phyloP scores from a whole-genome alignment of 2,797 vertebrate species.

The Meriones psammophilus region DNA sequence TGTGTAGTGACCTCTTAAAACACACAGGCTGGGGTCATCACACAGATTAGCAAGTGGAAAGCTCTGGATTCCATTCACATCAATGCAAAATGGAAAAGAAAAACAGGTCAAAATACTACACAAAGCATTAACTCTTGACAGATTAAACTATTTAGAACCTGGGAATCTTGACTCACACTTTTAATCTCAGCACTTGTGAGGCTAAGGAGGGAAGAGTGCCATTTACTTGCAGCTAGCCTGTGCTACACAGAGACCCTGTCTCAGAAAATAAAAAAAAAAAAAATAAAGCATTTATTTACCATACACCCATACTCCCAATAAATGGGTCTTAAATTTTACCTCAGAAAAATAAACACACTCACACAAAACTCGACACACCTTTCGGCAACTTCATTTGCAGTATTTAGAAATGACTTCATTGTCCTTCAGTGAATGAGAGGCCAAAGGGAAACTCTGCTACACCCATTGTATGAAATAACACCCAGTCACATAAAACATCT shows the following conservation, averaged over 20 bases:
- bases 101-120: neutral
- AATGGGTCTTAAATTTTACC: neutral
- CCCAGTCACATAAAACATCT: neutral
- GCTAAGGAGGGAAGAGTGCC: neutral
- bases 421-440: neutral
- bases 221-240: neutral
- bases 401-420: neutral
- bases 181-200: neutral
- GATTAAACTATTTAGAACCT: neutral
- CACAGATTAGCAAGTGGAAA: neutral
- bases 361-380: neutral
- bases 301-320: neutral
- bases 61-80: neutral
- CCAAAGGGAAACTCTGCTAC: neutral
- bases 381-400: neutral
- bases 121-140: neutral
- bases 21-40: neutral
- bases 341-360: neutral
- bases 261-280: neutral
- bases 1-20: neutral
- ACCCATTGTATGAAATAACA: neutral
- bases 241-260: neutral
- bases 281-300: neutral
- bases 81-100: neutral
- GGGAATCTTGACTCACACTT: neutral